Conservation (phyloP, 1,140 invertebrate genomes). For the Penaeus chinensis region DNA sequence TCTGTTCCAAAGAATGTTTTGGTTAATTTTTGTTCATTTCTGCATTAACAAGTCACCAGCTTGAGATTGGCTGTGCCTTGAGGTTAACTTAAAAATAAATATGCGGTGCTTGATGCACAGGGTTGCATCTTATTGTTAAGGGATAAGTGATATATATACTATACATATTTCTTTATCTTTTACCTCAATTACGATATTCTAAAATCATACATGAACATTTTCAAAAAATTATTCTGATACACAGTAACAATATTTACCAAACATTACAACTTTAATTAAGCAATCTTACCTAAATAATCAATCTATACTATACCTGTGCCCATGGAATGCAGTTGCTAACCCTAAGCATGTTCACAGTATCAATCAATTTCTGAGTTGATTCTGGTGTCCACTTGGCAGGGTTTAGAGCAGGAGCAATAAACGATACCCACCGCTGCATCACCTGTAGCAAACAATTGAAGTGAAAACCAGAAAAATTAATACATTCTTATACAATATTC, state of each 20-base stretch:
- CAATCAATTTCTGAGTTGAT: conserved; percentile 14
- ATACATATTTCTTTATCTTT: no score
- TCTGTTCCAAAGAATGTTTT: no score
- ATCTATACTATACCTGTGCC: conserved; percentile 39
- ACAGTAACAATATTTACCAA: neutral
- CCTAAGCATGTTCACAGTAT: conserved; percentile 34
- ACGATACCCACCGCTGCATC: conserved; percentile 44
- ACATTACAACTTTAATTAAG: neutral
- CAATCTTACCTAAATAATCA: neutral
- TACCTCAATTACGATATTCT: no score
- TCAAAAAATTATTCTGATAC: no score
- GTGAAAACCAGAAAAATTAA: neutral
- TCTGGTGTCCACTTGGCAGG: conserved; percentile 33
- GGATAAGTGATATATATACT: neutral
- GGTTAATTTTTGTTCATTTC: no score
- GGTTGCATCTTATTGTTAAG: neutral
- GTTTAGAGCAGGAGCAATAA: conserved; percentile 40
- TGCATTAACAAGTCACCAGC: no score
- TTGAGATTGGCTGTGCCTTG: no score
- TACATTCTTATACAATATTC: neutral
- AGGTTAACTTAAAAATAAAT: no score
- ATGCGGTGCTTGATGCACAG: no score
- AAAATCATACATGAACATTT: no score
- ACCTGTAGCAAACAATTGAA: conserved; percentile 21
- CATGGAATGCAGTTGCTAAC: conserved; percentile 46